phyloP scores from a whole-genome alignment of 2,797 vertebrate genomes.

The Aulostomus chinensis region DNA sequence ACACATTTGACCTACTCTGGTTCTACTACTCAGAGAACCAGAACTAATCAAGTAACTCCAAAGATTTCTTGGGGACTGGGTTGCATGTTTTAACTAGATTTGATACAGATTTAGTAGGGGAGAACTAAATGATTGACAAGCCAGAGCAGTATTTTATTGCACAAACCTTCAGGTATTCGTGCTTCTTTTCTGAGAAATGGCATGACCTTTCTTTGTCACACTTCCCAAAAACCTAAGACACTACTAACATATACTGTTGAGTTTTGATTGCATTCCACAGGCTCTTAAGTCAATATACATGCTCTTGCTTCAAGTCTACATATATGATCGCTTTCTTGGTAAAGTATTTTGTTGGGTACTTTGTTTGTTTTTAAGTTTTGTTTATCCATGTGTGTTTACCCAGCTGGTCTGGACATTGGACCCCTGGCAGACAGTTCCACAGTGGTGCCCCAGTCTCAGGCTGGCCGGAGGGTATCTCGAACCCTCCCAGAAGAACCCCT shows the following conservation, averaged over 20 bases:
- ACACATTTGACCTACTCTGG: too few species aligned
- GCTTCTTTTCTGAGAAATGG: conserved; percentile 12
- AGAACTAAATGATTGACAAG: neutral
- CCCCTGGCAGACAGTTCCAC: conserved; percentile 85
- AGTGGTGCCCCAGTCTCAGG: conserved; percentile 80
- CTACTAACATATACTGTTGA: conserved; percentile 28
- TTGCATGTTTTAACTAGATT: too few species aligned
- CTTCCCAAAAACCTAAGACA: conserved; percentile 24
- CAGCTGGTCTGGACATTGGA: conserved; percentile 90
- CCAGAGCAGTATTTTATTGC: conserved; percentile 2
- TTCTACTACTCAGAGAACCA: too few species aligned
- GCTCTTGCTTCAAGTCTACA: conserved; percentile 37
- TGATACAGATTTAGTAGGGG: too few species aligned
- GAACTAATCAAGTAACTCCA: too few species aligned
- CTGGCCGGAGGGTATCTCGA: conserved; percentile 81
- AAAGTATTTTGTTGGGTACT: conserved; percentile 15
- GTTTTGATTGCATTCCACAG: conserved; percentile 42
- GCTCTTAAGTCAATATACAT: conserved; percentile 42
- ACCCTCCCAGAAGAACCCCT: conserved; percentile 90
- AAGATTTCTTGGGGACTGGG: too few species aligned
- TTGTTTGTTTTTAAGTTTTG: conserved; percentile 37
- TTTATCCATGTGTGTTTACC: conserved; percentile 63
- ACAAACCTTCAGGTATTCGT: conserved; percentile 28
- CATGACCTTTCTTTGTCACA: conserved; percentile 33
- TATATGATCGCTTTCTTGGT: conserved; percentile 28